Evolutionary conservation across 2,113 vertebrate genomes (phyloP).

Genomic region (Falco punctatus): DNA sequence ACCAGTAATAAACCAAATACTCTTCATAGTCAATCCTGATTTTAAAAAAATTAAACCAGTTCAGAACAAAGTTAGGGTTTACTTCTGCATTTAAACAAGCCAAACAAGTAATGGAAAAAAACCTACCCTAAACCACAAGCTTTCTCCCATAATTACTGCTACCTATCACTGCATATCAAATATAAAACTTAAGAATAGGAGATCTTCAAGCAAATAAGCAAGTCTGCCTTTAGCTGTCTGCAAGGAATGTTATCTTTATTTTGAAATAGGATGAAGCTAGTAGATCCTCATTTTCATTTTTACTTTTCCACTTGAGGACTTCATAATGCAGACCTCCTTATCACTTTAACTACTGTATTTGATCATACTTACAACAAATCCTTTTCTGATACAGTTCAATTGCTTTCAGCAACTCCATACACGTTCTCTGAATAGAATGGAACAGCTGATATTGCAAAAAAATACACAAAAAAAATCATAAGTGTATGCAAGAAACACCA

Average conservation of each 20-base stretch:
- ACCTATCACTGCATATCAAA: background rate
- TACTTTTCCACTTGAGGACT: background rate
- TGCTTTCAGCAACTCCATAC: constrained; percentile 97
- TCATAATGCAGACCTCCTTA: background rate
- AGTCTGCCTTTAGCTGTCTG: background rate
- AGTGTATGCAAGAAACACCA: background rate
- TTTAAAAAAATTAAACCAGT: background rate
- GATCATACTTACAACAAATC: constrained; percentile 88
- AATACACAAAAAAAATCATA: background rate
- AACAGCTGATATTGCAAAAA: constrained; percentile 84
- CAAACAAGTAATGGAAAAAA: background rate
- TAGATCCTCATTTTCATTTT: background rate
- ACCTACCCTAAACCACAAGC: background rate
- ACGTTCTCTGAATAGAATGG: constrained; percentile 96
- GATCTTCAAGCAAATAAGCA: background rate
- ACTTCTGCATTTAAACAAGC: background rate
- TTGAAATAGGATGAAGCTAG: background rate
- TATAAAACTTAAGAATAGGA: background rate
- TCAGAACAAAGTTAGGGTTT: background rate
- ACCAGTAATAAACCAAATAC: background rate
- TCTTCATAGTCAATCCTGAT: background rate
- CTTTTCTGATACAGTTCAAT: constrained; percentile 96
- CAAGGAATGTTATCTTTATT: background rate
- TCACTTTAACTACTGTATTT: background rate
- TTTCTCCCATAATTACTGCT: background rate